Evolutionary conservation across 2,888 invertebrate species (phyloP).

Genomic region (Ormyrus rosae): DNA sequence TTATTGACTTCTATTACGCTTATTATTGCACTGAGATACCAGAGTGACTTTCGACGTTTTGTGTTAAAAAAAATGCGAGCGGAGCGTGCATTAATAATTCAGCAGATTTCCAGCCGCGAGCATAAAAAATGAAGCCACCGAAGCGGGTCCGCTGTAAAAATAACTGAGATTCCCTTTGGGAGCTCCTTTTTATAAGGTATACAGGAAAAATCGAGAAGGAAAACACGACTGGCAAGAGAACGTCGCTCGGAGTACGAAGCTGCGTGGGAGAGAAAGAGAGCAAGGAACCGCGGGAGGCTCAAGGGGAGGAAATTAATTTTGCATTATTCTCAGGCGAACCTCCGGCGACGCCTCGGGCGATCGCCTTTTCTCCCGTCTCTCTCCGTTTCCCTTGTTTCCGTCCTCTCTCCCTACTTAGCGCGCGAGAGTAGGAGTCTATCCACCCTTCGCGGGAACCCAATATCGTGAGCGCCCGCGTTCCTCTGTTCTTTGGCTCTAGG

Average conservation of each 20-base stretch:
- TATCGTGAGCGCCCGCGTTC: constrained; percentile 41
- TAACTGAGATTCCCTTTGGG: too few relatives aligned
- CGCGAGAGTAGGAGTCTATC: constrained; percentile 32
- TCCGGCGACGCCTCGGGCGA: constrained; percentile 48
- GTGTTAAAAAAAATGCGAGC: too few relatives aligned
- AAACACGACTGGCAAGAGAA: constrained; percentile 27
- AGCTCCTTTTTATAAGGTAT: not conserved
- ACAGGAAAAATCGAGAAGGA: constrained; percentile 12
- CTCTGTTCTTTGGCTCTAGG: constrained; percentile 5
- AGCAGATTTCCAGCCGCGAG: too few relatives aligned
- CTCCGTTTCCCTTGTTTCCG: constrained; percentile 23
- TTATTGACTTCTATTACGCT: too few relatives aligned
- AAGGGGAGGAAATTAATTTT: constrained; percentile 57
- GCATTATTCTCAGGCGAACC: constrained; percentile 55
- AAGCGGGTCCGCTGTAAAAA: too few relatives aligned
- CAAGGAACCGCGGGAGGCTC: constrained; percentile 18
- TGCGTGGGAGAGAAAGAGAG: constrained; percentile 6
- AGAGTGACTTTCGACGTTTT: too few relatives aligned
- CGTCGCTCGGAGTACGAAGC: not conserved
- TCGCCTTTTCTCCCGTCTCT: constrained; percentile 18
- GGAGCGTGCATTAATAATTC: too few relatives aligned
- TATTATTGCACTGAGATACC: too few relatives aligned
- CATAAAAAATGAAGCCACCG: too few relatives aligned
- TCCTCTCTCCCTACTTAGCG: constrained; percentile 39
- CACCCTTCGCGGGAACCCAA: constrained; percentile 51